Base-by-base conservation (phyloP, 2,797 vertebrate genomes). In the Acipenser oxyrinchus region DNA sequence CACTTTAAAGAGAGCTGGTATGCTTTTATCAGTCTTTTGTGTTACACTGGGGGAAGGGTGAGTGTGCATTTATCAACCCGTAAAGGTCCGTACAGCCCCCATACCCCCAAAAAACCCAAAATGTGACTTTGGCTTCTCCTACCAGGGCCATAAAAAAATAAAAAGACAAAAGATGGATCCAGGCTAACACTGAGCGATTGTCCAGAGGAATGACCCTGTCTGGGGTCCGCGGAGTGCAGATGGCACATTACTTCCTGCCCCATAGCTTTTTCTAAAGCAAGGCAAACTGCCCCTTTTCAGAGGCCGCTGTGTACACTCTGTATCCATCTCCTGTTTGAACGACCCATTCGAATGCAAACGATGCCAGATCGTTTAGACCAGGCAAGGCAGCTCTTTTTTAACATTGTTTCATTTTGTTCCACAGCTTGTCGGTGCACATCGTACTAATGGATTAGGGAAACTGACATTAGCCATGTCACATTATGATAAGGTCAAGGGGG, bases 181-280 rank as follows among this genome's bases (percentile, higher is more conserved):
- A 37, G 23, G 23, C 23, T 37, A 23, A 23, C 23, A 23, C 23
- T 23, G 23, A 37, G 2, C 23, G 23, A 37, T 65, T 49, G 63
- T 70, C 62, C 73, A 72, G 65, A 78, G 69, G 73, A 73, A 71
- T 69, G 73, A 79, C 79, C 15, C 79, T 80, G 76, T 81, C 79
- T 76, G 60, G 72, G 70, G 76, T 81, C 70, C 72, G 81, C 72
- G 70, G 76, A 81, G 70, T 72, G 72, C 85, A 87, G 84, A 83
- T 89, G 87, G 77, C 75, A 68, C 75, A 76, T 87, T 84, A 84
- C 74, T 84, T 81, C 72, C 84, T 77, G 74, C 66, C 80, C 79
- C 76, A 62, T 79, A 75, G 70, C 66, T 71, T 62, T 65, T 60
- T 71, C 65, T 72, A 68, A 73, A 73, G 76, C 68, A 71, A 70